Evolutionary conservation across 2,797 vertebrate genomes (phyloP).

Genomic region (Eospalax fontanierii): DNA sequence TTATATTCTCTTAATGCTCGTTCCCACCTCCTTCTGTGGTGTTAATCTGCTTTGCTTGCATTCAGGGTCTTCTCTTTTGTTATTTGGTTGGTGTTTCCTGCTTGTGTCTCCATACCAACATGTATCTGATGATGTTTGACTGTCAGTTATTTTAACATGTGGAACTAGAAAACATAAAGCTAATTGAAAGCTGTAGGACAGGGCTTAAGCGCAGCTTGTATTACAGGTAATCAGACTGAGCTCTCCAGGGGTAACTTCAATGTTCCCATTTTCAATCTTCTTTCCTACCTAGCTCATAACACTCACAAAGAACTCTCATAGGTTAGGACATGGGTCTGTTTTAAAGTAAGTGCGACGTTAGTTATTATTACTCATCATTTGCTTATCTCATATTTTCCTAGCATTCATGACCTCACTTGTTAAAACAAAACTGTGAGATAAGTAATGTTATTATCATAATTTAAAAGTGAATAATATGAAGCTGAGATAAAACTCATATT

Average conservation of each 20-base stretch:
- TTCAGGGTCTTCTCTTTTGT: not conserved
- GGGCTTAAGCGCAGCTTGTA: not conserved
- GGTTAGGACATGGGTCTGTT: not conserved
- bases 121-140: not conserved
- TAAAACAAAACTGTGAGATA: not conserved
- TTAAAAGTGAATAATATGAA: conserved; percentile 13
- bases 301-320: not conserved
- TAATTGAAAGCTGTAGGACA: not conserved
- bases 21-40: not conserved
- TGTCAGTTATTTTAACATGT: not conserved
- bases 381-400: not conserved
- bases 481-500: not conserved
- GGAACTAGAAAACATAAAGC: not conserved
- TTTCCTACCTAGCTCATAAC: not conserved
- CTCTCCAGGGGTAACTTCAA: not conserved
- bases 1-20: not conserved
- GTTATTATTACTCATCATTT: not conserved
- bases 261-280: not conserved
- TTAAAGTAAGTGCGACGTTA: conserved; percentile 1
- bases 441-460: not conserved
- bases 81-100: not conserved
- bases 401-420: not conserved
- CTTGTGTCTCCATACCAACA: not conserved
- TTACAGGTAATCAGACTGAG: not conserved
- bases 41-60: not conserved